Conservation (phyloP, 2,888 invertebrate genomes). For the Acanthopleura granulata region DNA sequence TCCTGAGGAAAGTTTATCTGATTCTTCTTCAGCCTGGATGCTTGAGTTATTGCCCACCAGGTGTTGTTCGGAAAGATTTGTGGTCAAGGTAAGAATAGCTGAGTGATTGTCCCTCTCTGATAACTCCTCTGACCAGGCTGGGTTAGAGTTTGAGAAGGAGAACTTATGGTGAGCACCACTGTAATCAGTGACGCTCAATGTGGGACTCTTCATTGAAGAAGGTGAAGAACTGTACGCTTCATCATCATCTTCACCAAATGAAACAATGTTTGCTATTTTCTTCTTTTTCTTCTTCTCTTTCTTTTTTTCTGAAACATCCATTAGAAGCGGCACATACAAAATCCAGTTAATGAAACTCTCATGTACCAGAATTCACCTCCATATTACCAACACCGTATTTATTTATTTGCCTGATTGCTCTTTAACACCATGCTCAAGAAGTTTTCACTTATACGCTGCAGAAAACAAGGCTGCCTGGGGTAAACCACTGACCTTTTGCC, state of each 20-base stretch:
- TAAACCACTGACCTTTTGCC: too few species aligned
- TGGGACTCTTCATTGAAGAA: slow-evolving; percentile 36
- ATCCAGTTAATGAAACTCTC: too few species aligned
- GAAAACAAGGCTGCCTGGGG: not conserved
- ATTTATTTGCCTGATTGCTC: not conserved
- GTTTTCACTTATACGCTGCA: not conserved
- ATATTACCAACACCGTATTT: too few species aligned
- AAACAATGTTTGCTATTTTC: slow-evolving; percentile 78
- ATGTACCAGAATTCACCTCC: too few species aligned
- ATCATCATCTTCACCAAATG: slow-evolving; percentile 77
- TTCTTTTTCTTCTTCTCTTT: slow-evolving; percentile 74
- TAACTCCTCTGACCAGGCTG: not conserved
- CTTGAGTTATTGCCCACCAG: not conserved
- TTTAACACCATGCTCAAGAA: not conserved
- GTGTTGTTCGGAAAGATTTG: not conserved
- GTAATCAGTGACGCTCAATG: slow-evolving; percentile 17
- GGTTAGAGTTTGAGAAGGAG: not conserved
- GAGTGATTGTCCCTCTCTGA: not conserved
- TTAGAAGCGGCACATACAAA: too few species aligned
- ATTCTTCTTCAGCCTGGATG: not conserved
- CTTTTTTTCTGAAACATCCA: slow-evolving; percentile 43
- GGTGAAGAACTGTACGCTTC: slow-evolving; percentile 34
- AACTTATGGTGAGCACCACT: not conserved
- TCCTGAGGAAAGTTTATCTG: not conserved
- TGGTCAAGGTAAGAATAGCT: not conserved